phyloP scores from a whole-genome alignment of 92 coral and sea anemone species.

The Montipora capitata region DNA sequence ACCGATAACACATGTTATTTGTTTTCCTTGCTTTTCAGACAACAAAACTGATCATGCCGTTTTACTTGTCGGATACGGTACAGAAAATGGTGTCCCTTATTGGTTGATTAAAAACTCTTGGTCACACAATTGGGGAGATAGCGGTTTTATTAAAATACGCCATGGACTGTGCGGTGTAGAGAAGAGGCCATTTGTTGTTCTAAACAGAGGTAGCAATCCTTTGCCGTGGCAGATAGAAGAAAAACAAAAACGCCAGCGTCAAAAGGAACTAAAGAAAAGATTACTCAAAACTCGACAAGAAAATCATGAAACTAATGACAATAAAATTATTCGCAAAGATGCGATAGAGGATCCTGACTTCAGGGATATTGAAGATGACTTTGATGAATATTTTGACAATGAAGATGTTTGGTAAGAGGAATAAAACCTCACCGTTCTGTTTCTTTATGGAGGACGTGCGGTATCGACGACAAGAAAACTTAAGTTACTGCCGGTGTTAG shows the following conservation, averaged over 20 bases:
- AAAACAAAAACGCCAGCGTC: constrained; percentile 27
- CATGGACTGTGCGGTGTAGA: constrained; percentile 94
- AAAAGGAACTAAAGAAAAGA: background rate
- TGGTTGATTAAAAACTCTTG: constrained; percentile 97
- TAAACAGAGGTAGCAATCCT: constrained; percentile 76
- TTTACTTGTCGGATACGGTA: constrained; percentile 88
- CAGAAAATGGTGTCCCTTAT: constrained; percentile 85
- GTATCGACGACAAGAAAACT: too few species aligned
- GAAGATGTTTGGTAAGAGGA: constrained; percentile 18
- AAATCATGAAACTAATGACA: background rate
- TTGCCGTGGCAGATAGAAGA: constrained; percentile 89
- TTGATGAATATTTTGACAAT: constrained; percentile 41
- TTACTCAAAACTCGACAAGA: background rate
- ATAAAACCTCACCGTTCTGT: too few species aligned
- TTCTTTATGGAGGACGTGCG: too few species aligned
- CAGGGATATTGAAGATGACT: constrained; percentile 43
- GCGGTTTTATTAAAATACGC: constrained; percentile 89
- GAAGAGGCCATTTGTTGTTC: constrained; percentile 91
- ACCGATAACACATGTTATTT: background rate
- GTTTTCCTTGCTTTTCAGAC: constrained; percentile 44
- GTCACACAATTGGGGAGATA: constrained; percentile 94
- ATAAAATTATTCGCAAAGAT: constrained; percentile 45
- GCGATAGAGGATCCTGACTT: constrained; percentile 63
- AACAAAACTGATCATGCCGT: constrained; percentile 98
- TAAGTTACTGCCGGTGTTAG: too few species aligned